phyloP scores from a whole-genome alignment of 2,888 invertebrate genomes.

The Lagria hirta region DNA sequence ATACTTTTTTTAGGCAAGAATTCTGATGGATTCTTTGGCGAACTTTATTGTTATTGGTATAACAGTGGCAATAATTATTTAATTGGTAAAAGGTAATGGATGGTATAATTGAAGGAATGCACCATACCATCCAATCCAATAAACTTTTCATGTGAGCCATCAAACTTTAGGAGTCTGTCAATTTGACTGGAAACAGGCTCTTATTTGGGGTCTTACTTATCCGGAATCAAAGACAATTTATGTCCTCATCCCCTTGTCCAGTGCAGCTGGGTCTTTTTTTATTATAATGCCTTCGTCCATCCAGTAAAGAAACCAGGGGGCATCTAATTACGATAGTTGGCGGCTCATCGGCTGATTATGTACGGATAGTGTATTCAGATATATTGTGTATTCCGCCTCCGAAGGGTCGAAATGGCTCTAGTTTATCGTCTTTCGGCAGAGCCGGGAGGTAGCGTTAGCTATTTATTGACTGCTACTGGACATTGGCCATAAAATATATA shows the following conservation, averaged over 20 bases:
- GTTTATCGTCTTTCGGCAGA: constrained; percentile 44
- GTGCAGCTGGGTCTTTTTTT: constrained; percentile 23
- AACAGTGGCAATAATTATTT: too few relatives aligned
- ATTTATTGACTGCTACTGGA: constrained; percentile 56
- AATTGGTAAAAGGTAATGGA: too few relatives aligned
- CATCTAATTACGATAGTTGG: constrained; percentile 46
- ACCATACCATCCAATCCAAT: too few relatives aligned
- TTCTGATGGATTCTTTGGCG: too few relatives aligned
- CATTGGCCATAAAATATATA: constrained; percentile 57
- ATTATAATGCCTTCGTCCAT: constrained; percentile 15
- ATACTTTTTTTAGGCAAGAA: too few relatives aligned
- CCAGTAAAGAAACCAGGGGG: constrained; percentile 29
- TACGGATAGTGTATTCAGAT: constrained; percentile 40
- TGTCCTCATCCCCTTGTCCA: constrained; percentile 20
- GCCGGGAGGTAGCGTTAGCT: constrained; percentile 47
- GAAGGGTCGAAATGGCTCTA: constrained; percentile 43
- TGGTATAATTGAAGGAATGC: too few relatives aligned
- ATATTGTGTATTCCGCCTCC: constrained; percentile 53
- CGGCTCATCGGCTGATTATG: constrained; percentile 46
- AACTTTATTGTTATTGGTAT: too few relatives aligned
- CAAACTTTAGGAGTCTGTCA: too few relatives aligned
- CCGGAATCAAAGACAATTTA: constrained; percentile 20
- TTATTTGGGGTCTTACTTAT: constrained; percentile 16
- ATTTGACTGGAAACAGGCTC: too few relatives aligned
- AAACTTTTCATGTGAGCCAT: too few relatives aligned